phyloP scores from a whole-genome alignment of 2,113 vertebrate genomes.

The Polyodon spathula region DNA sequence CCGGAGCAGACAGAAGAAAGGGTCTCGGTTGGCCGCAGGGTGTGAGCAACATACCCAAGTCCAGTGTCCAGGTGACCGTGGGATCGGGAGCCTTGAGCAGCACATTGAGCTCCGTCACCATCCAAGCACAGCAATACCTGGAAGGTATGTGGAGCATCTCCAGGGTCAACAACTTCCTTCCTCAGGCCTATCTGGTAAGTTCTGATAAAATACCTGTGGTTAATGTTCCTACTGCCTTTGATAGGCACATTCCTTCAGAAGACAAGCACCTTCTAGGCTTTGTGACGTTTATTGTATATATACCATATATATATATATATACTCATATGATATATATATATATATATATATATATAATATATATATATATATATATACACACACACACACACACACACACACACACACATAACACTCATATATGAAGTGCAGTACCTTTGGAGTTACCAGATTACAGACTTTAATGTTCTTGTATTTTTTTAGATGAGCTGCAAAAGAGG shows the following conservation, averaged over 20 bases:
- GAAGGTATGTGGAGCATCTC: conserved; percentile 94
- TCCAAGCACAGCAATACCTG: conserved; percentile 90
- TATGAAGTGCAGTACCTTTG: conserved; percentile 34
- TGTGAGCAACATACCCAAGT: conserved; percentile 44
- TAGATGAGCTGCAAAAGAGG: conserved; percentile 18
- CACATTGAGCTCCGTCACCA: conserved; percentile 78
- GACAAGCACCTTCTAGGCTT: too few relatives aligned
- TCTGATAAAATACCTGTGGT: background rate
- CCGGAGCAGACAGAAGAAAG: conserved; percentile 56
- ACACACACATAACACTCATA: conserved; percentile 12
- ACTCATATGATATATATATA: too few relatives aligned
- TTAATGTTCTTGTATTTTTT: conserved; percentile 28
- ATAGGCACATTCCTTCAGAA: too few relatives aligned
- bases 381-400: conserved; percentile 9
- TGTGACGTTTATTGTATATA: too few relatives aligned
- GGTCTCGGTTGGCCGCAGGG: conserved; percentile 65
- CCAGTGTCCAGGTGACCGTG: conserved; percentile 83
- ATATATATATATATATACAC: conserved; percentile 7
- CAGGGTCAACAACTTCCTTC: conserved; percentile 79
- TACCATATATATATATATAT: too few relatives aligned
- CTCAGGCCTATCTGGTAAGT: conserved; percentile 79
- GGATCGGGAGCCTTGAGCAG: conserved; percentile 70
- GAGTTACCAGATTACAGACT: conserved; percentile 32
- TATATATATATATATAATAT: conserved; percentile 12
- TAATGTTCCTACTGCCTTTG: too few relatives aligned